Conservation (phyloP, 2,888 invertebrate genomes). For the Scaptomyza cyrtandrae region DNA sequence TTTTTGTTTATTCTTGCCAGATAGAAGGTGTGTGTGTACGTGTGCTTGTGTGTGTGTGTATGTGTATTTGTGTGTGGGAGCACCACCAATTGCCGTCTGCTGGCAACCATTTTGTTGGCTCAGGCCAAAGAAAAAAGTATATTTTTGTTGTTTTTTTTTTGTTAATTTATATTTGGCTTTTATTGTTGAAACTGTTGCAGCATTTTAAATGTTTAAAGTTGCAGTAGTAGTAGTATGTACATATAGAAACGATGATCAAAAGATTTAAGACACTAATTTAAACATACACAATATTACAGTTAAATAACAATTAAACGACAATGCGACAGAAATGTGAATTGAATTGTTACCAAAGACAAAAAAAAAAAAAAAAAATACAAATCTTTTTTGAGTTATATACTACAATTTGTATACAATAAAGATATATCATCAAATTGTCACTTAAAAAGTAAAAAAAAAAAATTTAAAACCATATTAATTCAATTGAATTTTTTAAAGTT, state of each 20-base stretch:
- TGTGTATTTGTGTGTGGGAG: not conserved
- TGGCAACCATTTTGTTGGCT: constrained; percentile 53
- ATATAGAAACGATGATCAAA: constrained; percentile 36
- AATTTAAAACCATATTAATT: constrained; percentile 8
- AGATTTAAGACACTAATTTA: constrained; percentile 14
- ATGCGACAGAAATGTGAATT: constrained; percentile 19
- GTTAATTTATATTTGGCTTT: constrained; percentile 46
- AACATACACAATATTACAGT: constrained; percentile 38
- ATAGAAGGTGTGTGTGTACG: constrained; percentile 1
- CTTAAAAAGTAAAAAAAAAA: constrained; percentile 44
- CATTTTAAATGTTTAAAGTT: constrained; percentile 22
- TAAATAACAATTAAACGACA: constrained; percentile 45
- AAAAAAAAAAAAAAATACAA: no score
- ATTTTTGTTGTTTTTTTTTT: constrained; percentile 7
- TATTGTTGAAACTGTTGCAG: constrained; percentile 51
- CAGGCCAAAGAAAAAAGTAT: constrained; percentile 9
- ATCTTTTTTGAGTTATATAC: constrained; percentile 26
- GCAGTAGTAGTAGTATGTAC: constrained; percentile 29
- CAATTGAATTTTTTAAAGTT: constrained; percentile 16
- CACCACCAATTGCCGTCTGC: constrained; percentile 42
- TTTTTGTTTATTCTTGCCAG: constrained; percentile 60
- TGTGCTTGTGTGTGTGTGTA: not conserved
- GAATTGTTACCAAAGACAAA: constrained; percentile 5
- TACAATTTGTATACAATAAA: constrained; percentile 48
- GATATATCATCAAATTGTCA: constrained; percentile 41